Percentiles rank a stretch among this genome's conserved stretches.
phyloP scores from a whole-genome alignment of 2,888 invertebrate genomes.

The Catocala fraxini region DNA sequence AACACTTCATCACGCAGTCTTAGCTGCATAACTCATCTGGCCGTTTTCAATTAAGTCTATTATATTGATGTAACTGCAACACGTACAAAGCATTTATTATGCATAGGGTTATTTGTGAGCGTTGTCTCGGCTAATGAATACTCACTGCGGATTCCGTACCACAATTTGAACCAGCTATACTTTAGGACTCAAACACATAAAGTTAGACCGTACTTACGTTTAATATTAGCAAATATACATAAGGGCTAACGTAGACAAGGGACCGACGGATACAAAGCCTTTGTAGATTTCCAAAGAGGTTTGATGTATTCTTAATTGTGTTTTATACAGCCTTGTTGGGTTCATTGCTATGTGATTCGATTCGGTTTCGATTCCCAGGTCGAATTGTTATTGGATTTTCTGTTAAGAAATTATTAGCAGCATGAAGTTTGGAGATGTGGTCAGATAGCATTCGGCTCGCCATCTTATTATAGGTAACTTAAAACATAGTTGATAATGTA shows the following conservation, averaged over 20 bases:
- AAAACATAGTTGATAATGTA: no score
- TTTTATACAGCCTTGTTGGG: no score
- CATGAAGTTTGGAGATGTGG: no score
- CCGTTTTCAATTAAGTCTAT: conserved; percentile 32
- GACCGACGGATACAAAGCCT: not conserved
- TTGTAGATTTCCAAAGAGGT: not conserved
- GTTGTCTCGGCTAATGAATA: conserved; percentile 56
- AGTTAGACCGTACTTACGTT: conserved; percentile 22
- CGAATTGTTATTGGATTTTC: no score
- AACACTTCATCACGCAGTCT: not conserved
- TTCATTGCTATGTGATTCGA: no score
- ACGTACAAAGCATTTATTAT: conserved; percentile 53
- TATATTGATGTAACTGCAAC: conserved; percentile 26
- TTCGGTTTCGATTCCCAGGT: no score
- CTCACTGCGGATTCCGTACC: conserved; percentile 40
- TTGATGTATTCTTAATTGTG: not conserved
- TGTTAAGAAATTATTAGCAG: no score
- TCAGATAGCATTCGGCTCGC: no score
- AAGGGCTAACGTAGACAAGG: conserved; percentile 1
- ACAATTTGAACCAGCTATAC: conserved; percentile 20
- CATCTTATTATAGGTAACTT: no score
- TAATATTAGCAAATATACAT: conserved; percentile 23
- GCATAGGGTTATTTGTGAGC: conserved; percentile 60
- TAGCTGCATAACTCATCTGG: conserved; percentile 2
- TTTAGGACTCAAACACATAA: conserved; percentile 20